These are phyloP conservation scores for Menidia menidia DNA, from an alignment of 2,797 vertebrate genomes.

Conservation along the genomic window DNA sequence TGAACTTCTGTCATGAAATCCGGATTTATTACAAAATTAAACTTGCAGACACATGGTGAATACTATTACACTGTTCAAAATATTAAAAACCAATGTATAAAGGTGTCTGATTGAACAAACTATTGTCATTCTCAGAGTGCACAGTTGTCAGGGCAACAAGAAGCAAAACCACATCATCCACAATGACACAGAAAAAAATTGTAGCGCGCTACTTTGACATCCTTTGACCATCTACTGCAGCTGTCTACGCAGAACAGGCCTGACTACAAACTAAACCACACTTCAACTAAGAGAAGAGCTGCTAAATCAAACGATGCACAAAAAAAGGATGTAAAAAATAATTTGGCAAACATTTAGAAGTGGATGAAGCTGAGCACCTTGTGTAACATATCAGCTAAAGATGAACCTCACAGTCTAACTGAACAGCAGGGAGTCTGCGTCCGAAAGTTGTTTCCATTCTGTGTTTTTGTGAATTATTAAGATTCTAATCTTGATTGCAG, in stretches of 20 bases:
- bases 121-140: background rate
- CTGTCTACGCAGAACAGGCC: background rate
- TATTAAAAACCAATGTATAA: background rate
- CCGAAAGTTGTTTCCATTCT: background rate
- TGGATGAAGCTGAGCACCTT: too few species aligned
- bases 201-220: background rate
- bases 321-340: background rate
- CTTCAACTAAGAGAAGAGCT: background rate
- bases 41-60: background rate
- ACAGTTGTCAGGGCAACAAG: background rate
- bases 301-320: background rate
- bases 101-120: background rate
- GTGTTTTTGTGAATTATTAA: background rate
- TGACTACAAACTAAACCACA: constrained; percentile 3
- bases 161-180: constrained; percentile 1
- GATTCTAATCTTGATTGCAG: background rate
- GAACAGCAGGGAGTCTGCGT: too few species aligned
- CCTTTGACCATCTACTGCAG: constrained; percentile 26
- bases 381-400: too few species aligned
- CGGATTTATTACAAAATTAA: too few species aligned
- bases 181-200: background rate
- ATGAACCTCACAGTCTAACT: too few species aligned
- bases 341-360: too few species aligned
- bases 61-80: background rate
- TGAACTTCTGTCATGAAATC: too few species aligned